Evolutionary conservation across 2,797 vertebrate genomes (phyloP), one percentile per base, ranked within the genome.

Genomic region (Tarsius wallacei): DNA sequence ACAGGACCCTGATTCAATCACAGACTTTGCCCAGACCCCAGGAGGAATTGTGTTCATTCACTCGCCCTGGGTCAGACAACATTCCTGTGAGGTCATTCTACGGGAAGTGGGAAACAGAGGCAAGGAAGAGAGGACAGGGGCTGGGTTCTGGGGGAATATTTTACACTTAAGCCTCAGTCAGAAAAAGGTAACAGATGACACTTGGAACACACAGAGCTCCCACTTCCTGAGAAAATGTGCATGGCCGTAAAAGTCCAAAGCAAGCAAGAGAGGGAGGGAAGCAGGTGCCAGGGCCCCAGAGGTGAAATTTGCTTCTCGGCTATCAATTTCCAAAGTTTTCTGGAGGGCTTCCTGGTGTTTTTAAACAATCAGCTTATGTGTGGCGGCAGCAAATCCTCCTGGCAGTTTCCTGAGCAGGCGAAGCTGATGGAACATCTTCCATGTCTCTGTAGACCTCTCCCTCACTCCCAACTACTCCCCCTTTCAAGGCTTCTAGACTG

Each of bases 221-320:
- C 15, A 2, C 61, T 78, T 90, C n/a, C 80, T 33, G 28, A 80
- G 70, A 74, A 87, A 96, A 70, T 31, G 61, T n/a, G 11, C 22
- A 0, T 33, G 87, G 17, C 82, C 36, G 15, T 82, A 96, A 96
- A 96, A 83, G 24, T 91, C 96, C 70, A 28, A 90, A 97, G 94
- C 71, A 68, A 78, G 93, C 28, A 61, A 36, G 47, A 87, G 31
- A 70, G 36, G 21, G 16, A 21, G 28, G 1, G 2, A 59, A 89
- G 31, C 87, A 53, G 36, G 0, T 53, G 0, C 51, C 90, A 74
- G 24, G 61, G 31, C 5, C 87, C 80, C 19, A 31, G 53, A 91
- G 94, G 78, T 14, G 88, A 95, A 96, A 97, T 80, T 49, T 31
- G 31, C 59, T 87, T 36, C 84, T 90, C 42, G 17, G 94, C 71